Evolutionary conservation across 92 coral and sea anemone species (phyloP).

Genomic region (Muricea muricata): DNA sequence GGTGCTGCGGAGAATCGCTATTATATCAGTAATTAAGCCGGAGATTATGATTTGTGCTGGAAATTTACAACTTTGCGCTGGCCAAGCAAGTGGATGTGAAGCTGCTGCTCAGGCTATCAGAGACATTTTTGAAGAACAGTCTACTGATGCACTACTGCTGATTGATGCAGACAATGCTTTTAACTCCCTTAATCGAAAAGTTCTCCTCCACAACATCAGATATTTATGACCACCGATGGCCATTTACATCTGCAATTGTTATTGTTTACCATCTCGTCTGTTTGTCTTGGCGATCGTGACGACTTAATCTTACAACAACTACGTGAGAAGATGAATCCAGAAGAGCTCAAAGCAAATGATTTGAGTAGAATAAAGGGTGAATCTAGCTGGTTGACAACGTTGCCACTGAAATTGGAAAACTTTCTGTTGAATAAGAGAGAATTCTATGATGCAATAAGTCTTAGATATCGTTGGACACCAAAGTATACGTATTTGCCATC

Average conservation of each 20-base stretch:
- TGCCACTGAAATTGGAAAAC: no score
- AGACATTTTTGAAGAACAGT: constrained; percentile 14
- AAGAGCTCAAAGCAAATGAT: no score
- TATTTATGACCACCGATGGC: constrained; percentile 42
- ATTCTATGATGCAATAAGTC: no score
- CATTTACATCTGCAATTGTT: constrained; percentile 14
- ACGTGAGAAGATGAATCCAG: no score
- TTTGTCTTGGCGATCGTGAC: not conserved
- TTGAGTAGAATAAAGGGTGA: no score
- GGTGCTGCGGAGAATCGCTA: constrained; percentile 9
- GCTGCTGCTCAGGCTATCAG: constrained; percentile 38
- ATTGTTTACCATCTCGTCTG: constrained; percentile 2
- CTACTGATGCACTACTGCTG: not conserved
- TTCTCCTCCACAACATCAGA: not conserved
- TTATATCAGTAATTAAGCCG: not conserved
- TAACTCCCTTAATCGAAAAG: constrained; percentile 16
- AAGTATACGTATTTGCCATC: no score
- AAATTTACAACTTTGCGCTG: constrained; percentile 26
- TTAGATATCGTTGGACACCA: no score
- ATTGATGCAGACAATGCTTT: constrained; percentile 36
- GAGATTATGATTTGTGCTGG: constrained; percentile 20
- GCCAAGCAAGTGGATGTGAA: constrained; percentile 44
- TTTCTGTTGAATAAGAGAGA: no score
- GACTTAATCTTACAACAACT: no score
- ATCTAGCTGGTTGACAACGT: no score